Percentiles rank a stretch among this genome's conserved stretches.
phyloP scores from a whole-genome alignment of 2,888 invertebrate species.

The Meiosimyza decipiens region DNA sequence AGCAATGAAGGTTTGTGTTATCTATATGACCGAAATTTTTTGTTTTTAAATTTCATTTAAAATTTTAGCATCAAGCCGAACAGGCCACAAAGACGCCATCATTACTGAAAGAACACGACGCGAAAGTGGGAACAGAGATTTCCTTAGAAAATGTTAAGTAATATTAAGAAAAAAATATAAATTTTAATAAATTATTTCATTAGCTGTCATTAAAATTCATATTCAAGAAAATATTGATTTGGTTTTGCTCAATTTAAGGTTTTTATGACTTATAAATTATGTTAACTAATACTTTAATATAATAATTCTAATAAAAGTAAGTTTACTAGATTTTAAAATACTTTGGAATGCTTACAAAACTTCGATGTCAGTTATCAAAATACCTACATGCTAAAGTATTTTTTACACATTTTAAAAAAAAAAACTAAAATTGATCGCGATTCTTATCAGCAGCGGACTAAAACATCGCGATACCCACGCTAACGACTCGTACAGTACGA shows the following conservation, averaged over 20 bases:
- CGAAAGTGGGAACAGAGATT: slow-evolving; percentile 53
- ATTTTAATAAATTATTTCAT: slow-evolving; percentile 1
- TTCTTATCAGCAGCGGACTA: no score
- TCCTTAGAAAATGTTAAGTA: slow-evolving; percentile 57
- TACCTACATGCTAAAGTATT: no score
- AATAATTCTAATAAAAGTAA: no score
- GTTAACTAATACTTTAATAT: no score
- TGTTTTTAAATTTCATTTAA: neutral
- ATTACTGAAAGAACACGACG: slow-evolving; percentile 56
- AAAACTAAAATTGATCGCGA: no score
- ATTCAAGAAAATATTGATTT: slow-evolving; percentile 41
- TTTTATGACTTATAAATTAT: no score
- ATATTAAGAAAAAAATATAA: slow-evolving; percentile 24
- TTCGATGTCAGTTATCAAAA: no score
- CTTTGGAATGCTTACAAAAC: no score
- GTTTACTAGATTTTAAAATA: no score
- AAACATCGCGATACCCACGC: no score
- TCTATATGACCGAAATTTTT: neutral
- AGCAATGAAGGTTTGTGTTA: slow-evolving; percentile 52
- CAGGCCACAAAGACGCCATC: slow-evolving; percentile 45
- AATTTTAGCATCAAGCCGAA: slow-evolving; percentile 44
- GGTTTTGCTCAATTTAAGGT: slow-evolving; percentile 40
- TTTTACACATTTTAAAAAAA: no score
- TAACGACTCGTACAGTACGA: no score
- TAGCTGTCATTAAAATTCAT: neutral